Evolutionary conservation across 2,113 vertebrate species (phyloP).

Genomic region (Hippocampus comes): DNA sequence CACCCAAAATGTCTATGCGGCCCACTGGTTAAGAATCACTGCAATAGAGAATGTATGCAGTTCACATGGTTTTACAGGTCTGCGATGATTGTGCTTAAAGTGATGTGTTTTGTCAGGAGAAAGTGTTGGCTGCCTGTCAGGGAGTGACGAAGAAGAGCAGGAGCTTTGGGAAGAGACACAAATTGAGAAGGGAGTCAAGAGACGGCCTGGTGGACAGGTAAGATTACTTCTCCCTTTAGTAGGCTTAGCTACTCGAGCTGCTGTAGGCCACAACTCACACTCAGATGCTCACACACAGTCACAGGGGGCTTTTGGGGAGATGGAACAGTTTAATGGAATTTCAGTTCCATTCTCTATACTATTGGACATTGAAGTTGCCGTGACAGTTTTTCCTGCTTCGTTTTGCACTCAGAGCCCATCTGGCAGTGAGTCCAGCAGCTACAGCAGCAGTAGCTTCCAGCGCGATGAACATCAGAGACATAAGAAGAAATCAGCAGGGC

Average conservation of each 20-base stretch:
- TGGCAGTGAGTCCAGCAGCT: conserved; percentile 62
- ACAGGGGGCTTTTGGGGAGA: too few relatives aligned
- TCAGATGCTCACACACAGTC: too few relatives aligned
- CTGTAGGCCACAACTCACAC: too few relatives aligned
- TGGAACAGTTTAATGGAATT: too few relatives aligned
- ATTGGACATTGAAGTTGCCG: neutral
- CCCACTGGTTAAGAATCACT: too few relatives aligned
- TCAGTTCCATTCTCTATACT: too few relatives aligned
- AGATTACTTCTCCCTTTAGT: neutral
- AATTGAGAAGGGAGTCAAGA: conserved; percentile 84
- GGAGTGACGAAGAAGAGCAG: conserved; percentile 76
- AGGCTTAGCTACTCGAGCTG: too few relatives aligned
- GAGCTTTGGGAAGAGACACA: conserved; percentile 88
- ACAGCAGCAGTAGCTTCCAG: conserved; percentile 43
- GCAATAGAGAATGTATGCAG: neutral
- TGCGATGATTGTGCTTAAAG: neutral
- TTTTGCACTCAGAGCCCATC: conserved; percentile 58
- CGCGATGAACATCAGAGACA: conserved; percentile 13
- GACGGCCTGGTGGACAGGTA: conserved; percentile 71
- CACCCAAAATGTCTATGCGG: too few relatives aligned
- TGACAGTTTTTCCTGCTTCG: neutral
- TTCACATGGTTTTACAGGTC: neutral
- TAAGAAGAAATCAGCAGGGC: conserved; percentile 45
- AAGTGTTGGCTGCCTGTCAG: conserved; percentile 63
- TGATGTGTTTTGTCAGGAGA: conserved; percentile 54